Percentiles rank a stretch among this genome's conserved stretches.
Conservation (phyloP, 2,797 vertebrate species). For the Hapalemur alaotrensis region DNA sequence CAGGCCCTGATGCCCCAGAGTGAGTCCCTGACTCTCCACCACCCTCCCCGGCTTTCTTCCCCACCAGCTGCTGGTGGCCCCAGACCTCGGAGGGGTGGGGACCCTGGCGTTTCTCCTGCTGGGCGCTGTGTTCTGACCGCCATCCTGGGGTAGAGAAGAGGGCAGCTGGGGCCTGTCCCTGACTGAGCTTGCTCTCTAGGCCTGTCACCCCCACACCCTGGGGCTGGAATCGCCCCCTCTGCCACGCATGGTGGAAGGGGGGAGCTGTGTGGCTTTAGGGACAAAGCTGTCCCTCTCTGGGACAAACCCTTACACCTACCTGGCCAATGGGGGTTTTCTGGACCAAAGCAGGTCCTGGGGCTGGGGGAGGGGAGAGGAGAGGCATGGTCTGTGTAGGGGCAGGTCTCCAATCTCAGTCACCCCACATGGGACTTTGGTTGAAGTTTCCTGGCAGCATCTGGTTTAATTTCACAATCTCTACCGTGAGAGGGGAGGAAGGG, state of each 20-base stretch:
- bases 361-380: background rate
- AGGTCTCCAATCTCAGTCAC: background rate
- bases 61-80: background rate
- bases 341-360: background rate
- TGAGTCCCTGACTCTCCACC: background rate
- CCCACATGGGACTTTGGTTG: rapidly evolving
- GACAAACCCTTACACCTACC: background rate
- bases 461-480: background rate
- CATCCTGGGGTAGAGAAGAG: background rate
- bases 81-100: background rate
- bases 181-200: background rate
- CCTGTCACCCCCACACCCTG: background rate
- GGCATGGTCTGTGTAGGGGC: background rate
- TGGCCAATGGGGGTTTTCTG: background rate
- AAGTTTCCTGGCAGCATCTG: background rate
- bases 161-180: background rate
- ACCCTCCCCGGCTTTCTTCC: background rate
- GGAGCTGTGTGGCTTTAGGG: background rate
- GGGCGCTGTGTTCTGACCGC: too few species aligned
- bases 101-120: background rate
- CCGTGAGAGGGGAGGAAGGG: background rate
- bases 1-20: background rate
- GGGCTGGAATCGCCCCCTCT: background rate
- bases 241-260: rapidly evolving
- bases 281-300: background rate